A percentile compares a stretch with the other conserved stretches of the same genome.
These are phyloP conservation scores for Psettodes erumei DNA, from an alignment of 2,113 vertebrate genomes.

Conservation along the genomic window DNA sequence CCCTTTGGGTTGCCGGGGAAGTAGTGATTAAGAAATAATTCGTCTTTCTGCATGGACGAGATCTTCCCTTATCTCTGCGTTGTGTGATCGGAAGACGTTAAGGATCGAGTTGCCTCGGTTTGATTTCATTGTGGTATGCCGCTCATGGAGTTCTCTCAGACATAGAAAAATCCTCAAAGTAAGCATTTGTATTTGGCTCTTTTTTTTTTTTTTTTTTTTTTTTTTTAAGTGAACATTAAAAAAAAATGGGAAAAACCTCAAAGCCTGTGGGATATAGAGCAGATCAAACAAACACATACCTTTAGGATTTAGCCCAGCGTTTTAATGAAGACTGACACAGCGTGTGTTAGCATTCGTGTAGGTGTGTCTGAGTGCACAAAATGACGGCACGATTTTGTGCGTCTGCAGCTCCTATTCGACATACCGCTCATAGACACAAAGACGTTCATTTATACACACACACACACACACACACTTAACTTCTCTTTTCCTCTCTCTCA, in stretches of 20 bases:
- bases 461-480: not conserved
- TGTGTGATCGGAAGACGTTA: not conserved
- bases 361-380: constrained; percentile 9
- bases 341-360: constrained; percentile 1
- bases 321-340: constrained; percentile 40
- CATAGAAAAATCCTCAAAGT: constrained; percentile 2
- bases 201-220: too few species aligned
- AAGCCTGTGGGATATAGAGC: constrained; percentile 27
- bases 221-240: constrained; percentile 3
- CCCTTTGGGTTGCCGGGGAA: constrained; percentile 17
- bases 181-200: not conserved
- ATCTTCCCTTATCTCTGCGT: not conserved
- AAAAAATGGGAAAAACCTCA: constrained; percentile 1
- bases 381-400: constrained; percentile 32
- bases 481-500: not conserved
- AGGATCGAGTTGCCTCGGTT: not conserved
- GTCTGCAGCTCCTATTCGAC: constrained; percentile 28
- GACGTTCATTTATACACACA: constrained; percentile 11
- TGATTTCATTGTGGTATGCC: not conserved
- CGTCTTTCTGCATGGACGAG: too few species aligned
- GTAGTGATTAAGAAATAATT: constrained; percentile 24
- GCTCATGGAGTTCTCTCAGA: constrained; percentile 1
- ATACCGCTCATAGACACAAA: constrained; percentile 2
- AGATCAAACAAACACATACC: constrained; percentile 35
- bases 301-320: constrained; percentile 13